phyloP scores from a whole-genome alignment of 1,140 invertebrate genomes.

The Papilio xuthus region DNA sequence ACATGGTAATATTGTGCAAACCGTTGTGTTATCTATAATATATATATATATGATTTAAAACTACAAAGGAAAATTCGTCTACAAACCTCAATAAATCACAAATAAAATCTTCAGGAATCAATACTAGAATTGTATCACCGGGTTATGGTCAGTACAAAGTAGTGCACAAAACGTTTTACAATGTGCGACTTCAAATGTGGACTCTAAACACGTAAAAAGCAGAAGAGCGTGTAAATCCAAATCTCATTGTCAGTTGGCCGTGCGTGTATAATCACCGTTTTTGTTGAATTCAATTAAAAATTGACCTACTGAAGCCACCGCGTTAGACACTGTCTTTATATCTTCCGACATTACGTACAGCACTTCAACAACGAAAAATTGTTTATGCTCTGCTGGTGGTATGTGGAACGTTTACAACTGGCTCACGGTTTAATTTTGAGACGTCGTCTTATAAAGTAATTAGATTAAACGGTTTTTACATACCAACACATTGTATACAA shows the following conservation, averaged over 20 bases:
- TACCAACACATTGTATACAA: constrained; percentile 33
- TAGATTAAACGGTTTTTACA: constrained; percentile 35
- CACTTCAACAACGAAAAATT: constrained; percentile 50
- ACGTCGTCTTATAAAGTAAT: constrained; percentile 19
- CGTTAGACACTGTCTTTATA: constrained; percentile 54
- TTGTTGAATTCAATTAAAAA: constrained; percentile 77
- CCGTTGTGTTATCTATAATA: too few species aligned
- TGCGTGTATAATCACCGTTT: constrained; percentile 77
- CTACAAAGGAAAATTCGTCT: not conserved
- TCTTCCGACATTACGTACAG: constrained; percentile 42
- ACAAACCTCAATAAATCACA: not conserved
- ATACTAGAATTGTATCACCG: constrained; percentile 23
- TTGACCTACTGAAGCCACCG: constrained; percentile 67
- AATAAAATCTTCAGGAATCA: not conserved
- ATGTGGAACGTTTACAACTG: constrained; percentile 45
- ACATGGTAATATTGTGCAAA: too few species aligned
- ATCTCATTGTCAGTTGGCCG: constrained; percentile 64
- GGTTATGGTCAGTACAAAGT: constrained; percentile 23
- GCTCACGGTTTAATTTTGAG: constrained; percentile 40
- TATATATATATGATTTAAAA: too few species aligned
- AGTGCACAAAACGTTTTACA: constrained; percentile 31
- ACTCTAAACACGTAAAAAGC: constrained; percentile 45
- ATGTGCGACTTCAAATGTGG: constrained; percentile 35
- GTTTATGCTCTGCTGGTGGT: constrained; percentile 46
- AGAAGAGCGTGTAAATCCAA: constrained; percentile 62